Conservation (phyloP, 2,113 vertebrate genomes). For the Gulo gulo region DNA sequence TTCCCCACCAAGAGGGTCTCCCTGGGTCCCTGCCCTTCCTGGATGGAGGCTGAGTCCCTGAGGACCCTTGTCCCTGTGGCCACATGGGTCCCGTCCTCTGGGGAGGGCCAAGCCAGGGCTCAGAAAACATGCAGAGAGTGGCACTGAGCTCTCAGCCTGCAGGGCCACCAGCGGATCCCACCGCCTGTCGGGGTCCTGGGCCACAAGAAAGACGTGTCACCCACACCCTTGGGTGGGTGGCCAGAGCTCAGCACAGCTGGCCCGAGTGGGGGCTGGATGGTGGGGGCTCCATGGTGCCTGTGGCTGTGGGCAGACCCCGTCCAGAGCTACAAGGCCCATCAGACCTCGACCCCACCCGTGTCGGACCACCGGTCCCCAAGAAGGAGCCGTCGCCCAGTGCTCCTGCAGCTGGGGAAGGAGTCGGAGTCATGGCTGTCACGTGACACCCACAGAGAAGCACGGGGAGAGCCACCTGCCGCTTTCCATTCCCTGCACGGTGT, state of each 20-base stretch:
- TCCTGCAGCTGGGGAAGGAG: background rate
- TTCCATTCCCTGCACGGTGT: background rate
- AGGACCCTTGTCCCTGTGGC: background rate
- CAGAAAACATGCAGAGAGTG: background rate
- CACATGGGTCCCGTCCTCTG: background rate
- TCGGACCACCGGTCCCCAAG: background rate
- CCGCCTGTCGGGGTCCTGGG: background rate
- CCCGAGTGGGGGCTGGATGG: rapidly evolving
- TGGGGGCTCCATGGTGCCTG: rapidly evolving
- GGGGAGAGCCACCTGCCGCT: background rate
- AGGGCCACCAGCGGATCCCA: background rate
- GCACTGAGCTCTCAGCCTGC: rapidly evolving
- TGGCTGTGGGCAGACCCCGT: background rate
- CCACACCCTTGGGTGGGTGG: rapidly evolving
- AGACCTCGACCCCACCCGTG: background rate
- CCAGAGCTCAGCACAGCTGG: background rate
- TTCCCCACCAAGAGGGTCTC: background rate
- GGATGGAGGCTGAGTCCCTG: background rate
- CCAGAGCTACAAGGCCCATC: rapidly evolving
- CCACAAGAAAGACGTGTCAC: rapidly evolving
- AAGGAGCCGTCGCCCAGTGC: background rate
- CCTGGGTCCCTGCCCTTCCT: background rate
- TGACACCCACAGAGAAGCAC: rapidly evolving
- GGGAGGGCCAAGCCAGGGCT: background rate
- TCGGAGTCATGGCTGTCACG: background rate